Evolutionary conservation across 2,888 invertebrate genomes (phyloP).

Genomic region (Thereva nobilitata): DNA sequence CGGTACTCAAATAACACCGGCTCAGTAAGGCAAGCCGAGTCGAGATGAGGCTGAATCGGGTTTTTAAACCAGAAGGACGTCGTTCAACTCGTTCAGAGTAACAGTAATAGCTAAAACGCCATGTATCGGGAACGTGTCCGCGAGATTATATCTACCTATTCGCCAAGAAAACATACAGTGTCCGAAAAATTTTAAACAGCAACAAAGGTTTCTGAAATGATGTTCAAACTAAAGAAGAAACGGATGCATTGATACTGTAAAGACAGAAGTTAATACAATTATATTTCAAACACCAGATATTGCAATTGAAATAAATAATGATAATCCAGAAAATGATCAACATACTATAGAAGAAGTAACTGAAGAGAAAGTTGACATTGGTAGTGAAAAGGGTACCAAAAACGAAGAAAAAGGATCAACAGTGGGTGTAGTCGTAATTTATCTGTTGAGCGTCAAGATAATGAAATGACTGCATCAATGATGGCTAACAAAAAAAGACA

Average conservation of each 20-base stretch:
- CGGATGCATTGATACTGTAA: slow-evolving; percentile 55
- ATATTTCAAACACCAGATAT: slow-evolving; percentile 25
- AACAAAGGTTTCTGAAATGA: too few relatives aligned
- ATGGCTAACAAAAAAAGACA: slow-evolving; percentile 74
- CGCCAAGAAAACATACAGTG: too few relatives aligned
- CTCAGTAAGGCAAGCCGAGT: too few relatives aligned
- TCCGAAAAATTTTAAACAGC: too few relatives aligned
- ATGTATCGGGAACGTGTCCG: too few relatives aligned
- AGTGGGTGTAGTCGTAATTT: slow-evolving; percentile 44
- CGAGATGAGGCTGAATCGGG: too few relatives aligned
- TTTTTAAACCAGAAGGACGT: too few relatives aligned
- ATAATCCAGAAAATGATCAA: slow-evolving; percentile 46
- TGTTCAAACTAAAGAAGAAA: slow-evolving; percentile 58
- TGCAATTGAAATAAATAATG: slow-evolving; percentile 45
- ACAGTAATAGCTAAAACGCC: too few relatives aligned
- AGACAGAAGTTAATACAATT: slow-evolving; percentile 48
- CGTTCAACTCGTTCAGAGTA: too few relatives aligned
- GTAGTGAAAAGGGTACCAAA: slow-evolving; percentile 47
- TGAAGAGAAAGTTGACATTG: slow-evolving; percentile 54
- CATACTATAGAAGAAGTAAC: slow-evolving; percentile 43
- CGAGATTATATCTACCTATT: too few relatives aligned
- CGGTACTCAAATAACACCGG: too few relatives aligned
- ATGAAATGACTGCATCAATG: slow-evolving; percentile 65
- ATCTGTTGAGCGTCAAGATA: slow-evolving; percentile 48
- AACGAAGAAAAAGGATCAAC: slow-evolving; percentile 52